A percentile compares a stretch with the other conserved stretches of the same genome.
phyloP scores from a whole-genome alignment of 1,140 invertebrate genomes.

The Drosophila biarmipes region DNA sequence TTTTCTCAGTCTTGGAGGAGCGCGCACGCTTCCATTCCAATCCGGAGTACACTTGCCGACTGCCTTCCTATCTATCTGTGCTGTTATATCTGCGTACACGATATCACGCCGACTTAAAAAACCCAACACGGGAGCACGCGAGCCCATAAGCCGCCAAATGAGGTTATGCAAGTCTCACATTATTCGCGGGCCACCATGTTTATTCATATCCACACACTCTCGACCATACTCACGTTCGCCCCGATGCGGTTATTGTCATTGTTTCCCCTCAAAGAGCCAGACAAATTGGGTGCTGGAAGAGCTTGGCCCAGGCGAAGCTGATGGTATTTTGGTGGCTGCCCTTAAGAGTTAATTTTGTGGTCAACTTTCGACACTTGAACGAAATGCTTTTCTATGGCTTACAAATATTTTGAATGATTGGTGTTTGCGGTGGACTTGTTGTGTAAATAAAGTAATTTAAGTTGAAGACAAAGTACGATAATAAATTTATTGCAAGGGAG shows the following conservation, averaged over 20 bases:
- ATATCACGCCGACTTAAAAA: slow-evolving; percentile 58
- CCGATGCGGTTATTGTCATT: slow-evolving; percentile 20
- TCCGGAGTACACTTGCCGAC: slow-evolving; percentile 48
- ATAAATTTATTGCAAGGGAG: background rate
- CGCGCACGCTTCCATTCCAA: slow-evolving; percentile 52
- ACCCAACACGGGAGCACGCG: slow-evolving; percentile 60
- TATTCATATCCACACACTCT: slow-evolving; percentile 65
- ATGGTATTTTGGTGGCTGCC: slow-evolving; percentile 53
- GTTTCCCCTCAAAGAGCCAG: slow-evolving; percentile 21
- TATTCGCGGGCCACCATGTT: slow-evolving; percentile 56
- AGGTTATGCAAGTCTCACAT: slow-evolving; percentile 66
- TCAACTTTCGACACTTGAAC: slow-evolving; percentile 54
- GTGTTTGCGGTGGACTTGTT: slow-evolving; percentile 38
- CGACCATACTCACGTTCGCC: slow-evolving; percentile 34
- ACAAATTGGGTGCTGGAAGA: slow-evolving; percentile 65
- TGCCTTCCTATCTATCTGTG: slow-evolving; percentile 39
- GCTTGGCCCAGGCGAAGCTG: slow-evolving; percentile 44
- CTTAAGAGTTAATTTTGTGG: slow-evolving; percentile 60
- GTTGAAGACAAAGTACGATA: slow-evolving; percentile 1
- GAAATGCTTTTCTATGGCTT: slow-evolving; percentile 25
- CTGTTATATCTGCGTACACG: slow-evolving; percentile 63
- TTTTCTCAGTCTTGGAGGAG: slow-evolving; percentile 22
- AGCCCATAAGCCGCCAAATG: slow-evolving; percentile 63
- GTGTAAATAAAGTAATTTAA: slow-evolving; percentile 46
- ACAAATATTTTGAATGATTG: slow-evolving; percentile 31